These are phyloP conservation scores for Babyrousa celebensis DNA, from an alignment of 2,797 vertebrate genomes.

Conservation along the genomic window DNA sequence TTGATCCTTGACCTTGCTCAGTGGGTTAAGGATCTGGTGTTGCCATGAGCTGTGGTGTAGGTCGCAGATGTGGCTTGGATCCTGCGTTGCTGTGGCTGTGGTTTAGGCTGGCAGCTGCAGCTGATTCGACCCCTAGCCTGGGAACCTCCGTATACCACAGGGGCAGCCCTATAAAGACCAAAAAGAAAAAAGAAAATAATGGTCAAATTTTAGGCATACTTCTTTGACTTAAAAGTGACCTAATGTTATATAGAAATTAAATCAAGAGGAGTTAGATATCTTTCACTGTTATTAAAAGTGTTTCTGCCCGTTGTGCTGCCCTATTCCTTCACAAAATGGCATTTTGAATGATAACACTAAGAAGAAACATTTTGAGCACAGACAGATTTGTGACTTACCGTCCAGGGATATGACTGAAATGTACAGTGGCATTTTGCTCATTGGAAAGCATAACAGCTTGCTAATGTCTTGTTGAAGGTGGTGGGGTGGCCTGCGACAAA, in stretches of 20 bases:
- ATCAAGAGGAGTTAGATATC: background rate
- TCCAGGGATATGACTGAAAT: background rate
- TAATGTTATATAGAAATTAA: background rate
- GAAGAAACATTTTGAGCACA: conserved; percentile 11
- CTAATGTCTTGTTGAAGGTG: background rate
- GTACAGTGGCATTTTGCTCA: background rate
- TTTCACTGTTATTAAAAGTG: background rate
- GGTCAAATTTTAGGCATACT: conserved; percentile 49
- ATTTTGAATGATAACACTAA: background rate
- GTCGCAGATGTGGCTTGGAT: too few species aligned
- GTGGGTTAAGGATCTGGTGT: too few species aligned
- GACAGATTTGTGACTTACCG: background rate
- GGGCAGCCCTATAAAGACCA: too few species aligned
- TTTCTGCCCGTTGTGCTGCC: background rate
- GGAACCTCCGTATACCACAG: too few species aligned
- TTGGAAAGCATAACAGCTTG: background rate
- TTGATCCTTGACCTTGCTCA: too few species aligned
- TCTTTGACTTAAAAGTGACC: conserved; percentile 30
- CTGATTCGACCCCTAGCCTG: too few species aligned
- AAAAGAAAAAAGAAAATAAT: too few species aligned
- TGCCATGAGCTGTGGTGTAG: too few species aligned
- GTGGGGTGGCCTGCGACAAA: background rate
- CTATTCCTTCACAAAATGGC: background rate
- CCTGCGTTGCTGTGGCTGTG: too few species aligned
- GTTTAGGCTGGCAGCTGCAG: too few species aligned